Percentiles rank a stretch among this genome's conserved stretches.
Evolutionary conservation across 1,140 invertebrate species (phyloP).

Genomic region (Pentalonia nigronervosa): DNA sequence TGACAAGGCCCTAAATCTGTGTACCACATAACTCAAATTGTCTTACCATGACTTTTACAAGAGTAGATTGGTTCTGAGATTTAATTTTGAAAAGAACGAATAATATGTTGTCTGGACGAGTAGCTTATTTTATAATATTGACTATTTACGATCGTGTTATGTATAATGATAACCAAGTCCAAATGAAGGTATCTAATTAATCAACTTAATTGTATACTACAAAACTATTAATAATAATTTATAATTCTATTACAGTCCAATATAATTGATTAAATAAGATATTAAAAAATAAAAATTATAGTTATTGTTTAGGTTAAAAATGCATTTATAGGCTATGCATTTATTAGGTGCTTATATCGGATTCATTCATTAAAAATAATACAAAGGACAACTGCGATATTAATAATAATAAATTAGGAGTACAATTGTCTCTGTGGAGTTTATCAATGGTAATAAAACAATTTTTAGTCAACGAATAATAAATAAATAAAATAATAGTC

Average conservation of each 20-base stretch:
- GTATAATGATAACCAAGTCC: neutral
- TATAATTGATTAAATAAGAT: neutral
- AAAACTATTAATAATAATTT: neutral
- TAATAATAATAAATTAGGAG: neutral
- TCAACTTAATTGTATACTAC: neutral
- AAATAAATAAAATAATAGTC: neutral
- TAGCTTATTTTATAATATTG: neutral
- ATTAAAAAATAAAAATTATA: neutral
- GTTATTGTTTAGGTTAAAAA: neutral
- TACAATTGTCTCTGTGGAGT: neutral
- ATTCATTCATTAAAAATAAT: constrained; percentile 13
- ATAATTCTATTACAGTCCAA: neutral
- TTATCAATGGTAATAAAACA: constrained; percentile 7
- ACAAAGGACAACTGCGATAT: neutral
- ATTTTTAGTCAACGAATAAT: neutral
- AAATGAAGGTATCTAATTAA: neutral
- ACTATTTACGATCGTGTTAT: neutral
- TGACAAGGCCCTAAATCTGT: neutral
- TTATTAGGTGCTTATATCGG: neutral
- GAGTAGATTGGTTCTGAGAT: neutral
- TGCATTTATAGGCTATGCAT: neutral
- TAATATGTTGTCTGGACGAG: neutral
- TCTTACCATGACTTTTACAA: too few species aligned
- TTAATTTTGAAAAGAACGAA: neutral
- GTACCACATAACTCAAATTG: too few species aligned